Percentiles rank a stretch among this genome's conserved stretches.
Evolutionary conservation across 2,888 invertebrate genomes (phyloP).

Genomic region (Leptura quadrifasciata): DNA sequence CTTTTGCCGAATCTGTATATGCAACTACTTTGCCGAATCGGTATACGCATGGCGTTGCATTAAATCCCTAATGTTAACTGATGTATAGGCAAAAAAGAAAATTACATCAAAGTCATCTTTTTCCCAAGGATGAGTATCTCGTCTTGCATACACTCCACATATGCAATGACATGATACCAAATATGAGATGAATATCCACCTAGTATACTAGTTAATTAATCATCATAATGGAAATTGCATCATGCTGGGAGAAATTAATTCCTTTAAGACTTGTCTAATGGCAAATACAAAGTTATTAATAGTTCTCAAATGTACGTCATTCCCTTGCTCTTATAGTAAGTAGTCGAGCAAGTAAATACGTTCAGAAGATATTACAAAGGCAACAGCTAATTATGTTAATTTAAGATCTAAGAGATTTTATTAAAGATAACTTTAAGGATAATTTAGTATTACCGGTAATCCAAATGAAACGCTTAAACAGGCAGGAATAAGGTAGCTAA

Average conservation of each 20-base stretch:
- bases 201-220: neutral
- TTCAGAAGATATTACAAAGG: neutral
- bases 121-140: too few species aligned
- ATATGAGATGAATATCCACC: neutral
- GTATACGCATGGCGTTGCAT: too few species aligned
- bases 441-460: neutral
- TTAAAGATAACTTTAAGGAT: neutral
- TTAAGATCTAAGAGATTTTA: neutral
- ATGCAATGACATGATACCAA: too few species aligned
- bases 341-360: neutral
- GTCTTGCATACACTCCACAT: too few species aligned
- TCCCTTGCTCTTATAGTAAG: neutral
- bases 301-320: neutral
- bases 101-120: too few species aligned
- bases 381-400: neutral
- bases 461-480: neutral
- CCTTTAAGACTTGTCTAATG: neutral
- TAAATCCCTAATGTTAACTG: too few species aligned
- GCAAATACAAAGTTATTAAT: slow-evolving; percentile 4
- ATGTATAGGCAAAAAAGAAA: too few species aligned
- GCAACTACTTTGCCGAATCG: too few species aligned
- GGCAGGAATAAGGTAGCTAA: neutral
- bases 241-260: neutral
- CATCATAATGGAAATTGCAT: neutral
- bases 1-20: too few species aligned